Evolutionary conservation across 2,888 invertebrate genomes (phyloP).

Genomic region (Brassicogethes aeneus): DNA sequence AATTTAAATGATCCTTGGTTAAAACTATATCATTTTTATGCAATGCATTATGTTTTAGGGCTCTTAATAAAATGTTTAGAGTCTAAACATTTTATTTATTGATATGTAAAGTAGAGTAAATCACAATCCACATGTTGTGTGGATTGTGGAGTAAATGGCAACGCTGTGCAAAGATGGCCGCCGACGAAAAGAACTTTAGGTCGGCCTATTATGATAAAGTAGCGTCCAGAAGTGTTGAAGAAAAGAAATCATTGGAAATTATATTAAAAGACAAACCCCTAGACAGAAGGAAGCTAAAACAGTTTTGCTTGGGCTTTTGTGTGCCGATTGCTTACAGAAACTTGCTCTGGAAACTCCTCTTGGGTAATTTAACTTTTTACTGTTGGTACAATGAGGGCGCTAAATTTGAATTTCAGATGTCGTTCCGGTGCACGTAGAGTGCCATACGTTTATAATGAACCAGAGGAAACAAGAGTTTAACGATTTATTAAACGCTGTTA

Average conservation of each 20-base stretch:
- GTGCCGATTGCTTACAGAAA: conserved; percentile 74
- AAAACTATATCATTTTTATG: too few relatives aligned
- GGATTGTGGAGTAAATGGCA: too few relatives aligned
- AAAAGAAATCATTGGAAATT: conserved; percentile 83
- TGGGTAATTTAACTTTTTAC: conserved; percentile 47
- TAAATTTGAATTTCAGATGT: conserved; percentile 48
- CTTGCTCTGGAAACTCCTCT: conserved; percentile 76
- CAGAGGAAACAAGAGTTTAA: conserved; percentile 68
- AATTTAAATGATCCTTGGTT: too few relatives aligned
- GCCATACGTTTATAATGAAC: conserved; percentile 64
- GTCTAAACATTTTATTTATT: too few relatives aligned
- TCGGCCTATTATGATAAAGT: conserved; percentile 81
- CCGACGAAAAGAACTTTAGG: conserved; percentile 72
- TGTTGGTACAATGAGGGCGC: conserved; percentile 4
- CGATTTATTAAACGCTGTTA: conserved; percentile 62
- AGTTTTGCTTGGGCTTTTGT: conserved; percentile 77
- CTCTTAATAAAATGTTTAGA: too few relatives aligned
- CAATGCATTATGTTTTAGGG: too few relatives aligned
- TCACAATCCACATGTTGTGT: too few relatives aligned
- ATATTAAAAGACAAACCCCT: conserved; percentile 76
- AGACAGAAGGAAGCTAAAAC: conserved; percentile 69
- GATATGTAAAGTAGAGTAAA: too few relatives aligned
- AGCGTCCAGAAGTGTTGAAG: conserved; percentile 83
- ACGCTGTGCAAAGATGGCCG: conserved; percentile 35
- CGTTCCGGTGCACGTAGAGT: conserved; percentile 66